Conservation (phyloP, 2,113 vertebrate species). For the Callospermophilus lateralis region DNA sequence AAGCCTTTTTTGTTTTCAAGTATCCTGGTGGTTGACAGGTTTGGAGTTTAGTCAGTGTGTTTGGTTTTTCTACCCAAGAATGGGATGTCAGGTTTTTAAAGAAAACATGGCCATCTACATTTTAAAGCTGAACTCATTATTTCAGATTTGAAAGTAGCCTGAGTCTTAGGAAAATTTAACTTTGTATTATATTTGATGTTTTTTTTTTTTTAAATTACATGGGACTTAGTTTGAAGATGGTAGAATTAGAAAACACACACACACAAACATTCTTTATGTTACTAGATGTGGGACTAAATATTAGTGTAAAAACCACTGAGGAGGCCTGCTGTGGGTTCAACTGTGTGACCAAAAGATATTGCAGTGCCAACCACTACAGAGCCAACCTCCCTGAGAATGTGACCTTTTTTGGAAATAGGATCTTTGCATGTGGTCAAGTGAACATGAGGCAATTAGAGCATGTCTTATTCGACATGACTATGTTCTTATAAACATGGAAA, state of each 20-base stretch:
- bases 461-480: neutral
- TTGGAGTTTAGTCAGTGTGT: neutral
- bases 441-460: neutral
- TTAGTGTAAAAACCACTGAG: neutral
- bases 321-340: neutral
- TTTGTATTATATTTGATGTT: slow-evolving; percentile 21
- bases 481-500: neutral
- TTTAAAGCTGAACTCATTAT: slow-evolving; percentile 42
- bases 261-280: neutral
- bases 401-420: neutral
- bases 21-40: neutral
- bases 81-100: slow-evolving; percentile 31
- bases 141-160: slow-evolving; percentile 21
- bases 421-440: neutral
- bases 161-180: neutral
- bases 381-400: neutral
- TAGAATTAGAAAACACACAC: neutral
- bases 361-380: neutral
- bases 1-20: slow-evolving; percentile 48
- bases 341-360: neutral
- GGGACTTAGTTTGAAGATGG: neutral
- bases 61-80: slow-evolving; percentile 16
- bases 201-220: neutral
- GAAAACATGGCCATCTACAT: neutral
- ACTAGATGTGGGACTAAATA: neutral